Evolutionary conservation across 2,113 vertebrate species (phyloP), one percentile per base, ranked within the genome.

Genomic region (Clarias magur): DNA sequence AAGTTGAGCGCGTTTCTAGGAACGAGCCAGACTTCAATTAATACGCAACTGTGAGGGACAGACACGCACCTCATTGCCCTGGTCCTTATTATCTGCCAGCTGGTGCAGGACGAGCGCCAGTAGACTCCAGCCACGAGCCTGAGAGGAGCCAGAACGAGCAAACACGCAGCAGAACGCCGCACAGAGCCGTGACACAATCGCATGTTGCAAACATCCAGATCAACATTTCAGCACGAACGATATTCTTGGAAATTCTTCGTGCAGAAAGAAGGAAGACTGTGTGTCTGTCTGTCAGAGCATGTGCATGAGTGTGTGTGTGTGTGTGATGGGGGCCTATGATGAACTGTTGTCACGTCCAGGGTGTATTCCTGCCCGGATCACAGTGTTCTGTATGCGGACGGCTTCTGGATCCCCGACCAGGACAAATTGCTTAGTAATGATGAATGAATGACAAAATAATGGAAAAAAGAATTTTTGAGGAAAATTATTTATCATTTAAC

Each of bases 1-100:
- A 63, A 21, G 59, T 42, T 19, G 54, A 56, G 13, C 0, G 1
- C 2, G 17, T 30, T 30, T 57, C 25, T 17, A 57, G 15, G 6
- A 53, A 21, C 0, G 30, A 54, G 10, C 27, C 84, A 65, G 84
- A 25, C 42, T 65, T 57, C 15, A 2, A 3, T 72, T 25, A 75
- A 60, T 62, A 63, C 62, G 42, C 23, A 38, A 42, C 25, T 62
- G 59, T 76, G 57, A 65, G 38, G 59, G 63, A 27, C 70, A 76
- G 84, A 85, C 56, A 42, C 19, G 25, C 25, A 75, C 27, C 84
- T 76, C 70, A 76, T 21, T 25, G 34, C 25, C n/a, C 83, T 72
- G 83, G 56, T 84, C 25, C 83, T 73, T 25, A 84, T 84, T 84
- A 73, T 34, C 83, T 9, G 27, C 67, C 67, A 84, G 83, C 83